These are phyloP conservation scores for Idaea straminata DNA, from an alignment of 2,888 invertebrate genomes.

Conservation along the genomic window DNA sequence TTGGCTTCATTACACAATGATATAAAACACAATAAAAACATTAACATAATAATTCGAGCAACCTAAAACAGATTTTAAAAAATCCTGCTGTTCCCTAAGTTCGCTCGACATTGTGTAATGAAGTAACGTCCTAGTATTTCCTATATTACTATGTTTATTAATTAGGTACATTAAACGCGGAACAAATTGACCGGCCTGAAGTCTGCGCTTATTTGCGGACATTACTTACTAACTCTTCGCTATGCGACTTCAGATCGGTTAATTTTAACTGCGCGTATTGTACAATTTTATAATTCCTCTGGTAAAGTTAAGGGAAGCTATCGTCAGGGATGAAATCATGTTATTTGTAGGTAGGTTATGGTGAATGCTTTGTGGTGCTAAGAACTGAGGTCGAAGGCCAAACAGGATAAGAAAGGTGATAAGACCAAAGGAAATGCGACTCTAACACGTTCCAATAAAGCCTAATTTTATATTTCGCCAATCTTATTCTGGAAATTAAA, in stretches of 20 bases:
- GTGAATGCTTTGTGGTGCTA: slow-evolving; percentile 25
- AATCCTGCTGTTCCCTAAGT: background rate
- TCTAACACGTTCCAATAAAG: background rate
- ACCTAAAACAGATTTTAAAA: background rate
- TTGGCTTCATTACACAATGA: background rate
- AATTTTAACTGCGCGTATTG: background rate
- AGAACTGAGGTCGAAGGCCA: slow-evolving; percentile 8
- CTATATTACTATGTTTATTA: background rate
- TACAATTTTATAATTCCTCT: background rate
- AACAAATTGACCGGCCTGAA: background rate
- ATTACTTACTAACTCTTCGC: background rate
- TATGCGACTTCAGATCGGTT: background rate
- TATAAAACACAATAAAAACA: background rate
- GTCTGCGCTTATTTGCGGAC: background rate
- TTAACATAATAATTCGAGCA: background rate
- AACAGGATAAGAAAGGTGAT: slow-evolving; percentile 1
- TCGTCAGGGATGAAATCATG: slow-evolving; percentile 6
- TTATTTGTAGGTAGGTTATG: slow-evolving; percentile 18
- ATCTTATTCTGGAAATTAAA: slow-evolving; percentile 11
- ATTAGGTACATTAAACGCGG: background rate
- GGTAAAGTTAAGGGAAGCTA: slow-evolving; percentile 2
- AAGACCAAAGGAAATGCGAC: background rate
- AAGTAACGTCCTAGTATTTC: background rate
- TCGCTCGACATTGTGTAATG: background rate
- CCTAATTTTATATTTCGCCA: background rate